Evolutionary conservation across 2,797 vertebrate species (phyloP).

Genomic region (Scolopax bukidnonensis): DNA sequence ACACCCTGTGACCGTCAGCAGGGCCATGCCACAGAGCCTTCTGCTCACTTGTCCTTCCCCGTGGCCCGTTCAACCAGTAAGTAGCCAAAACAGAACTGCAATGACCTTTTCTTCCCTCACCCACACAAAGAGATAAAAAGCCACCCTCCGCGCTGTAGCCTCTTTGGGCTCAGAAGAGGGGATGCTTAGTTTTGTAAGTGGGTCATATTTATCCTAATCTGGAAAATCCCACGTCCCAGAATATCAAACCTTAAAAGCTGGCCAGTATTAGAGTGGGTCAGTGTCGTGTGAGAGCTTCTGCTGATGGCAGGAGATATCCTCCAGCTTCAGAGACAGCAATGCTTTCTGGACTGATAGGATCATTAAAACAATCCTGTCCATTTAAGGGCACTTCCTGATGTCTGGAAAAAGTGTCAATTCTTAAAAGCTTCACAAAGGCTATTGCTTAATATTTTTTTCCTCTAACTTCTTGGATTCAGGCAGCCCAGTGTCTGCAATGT

Average conservation of each 20-base stretch:
- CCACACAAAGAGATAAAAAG: background rate
- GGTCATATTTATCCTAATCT: background rate
- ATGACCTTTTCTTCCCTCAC: background rate
- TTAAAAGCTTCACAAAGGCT: slow-evolving; percentile 2
- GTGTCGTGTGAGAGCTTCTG: background rate
- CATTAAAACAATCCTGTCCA: background rate
- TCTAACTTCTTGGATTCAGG: background rate
- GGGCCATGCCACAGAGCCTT: background rate
- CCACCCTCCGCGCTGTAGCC: background rate
- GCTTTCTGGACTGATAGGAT: background rate
- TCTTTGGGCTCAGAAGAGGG: background rate
- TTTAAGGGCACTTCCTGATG: background rate
- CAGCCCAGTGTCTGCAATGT: background rate
- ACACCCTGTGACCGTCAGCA: background rate
- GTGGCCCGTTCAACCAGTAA: accelerated
- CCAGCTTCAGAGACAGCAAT: background rate
- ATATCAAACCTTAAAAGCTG: background rate
- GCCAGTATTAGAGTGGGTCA: background rate
- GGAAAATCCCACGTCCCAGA: background rate
- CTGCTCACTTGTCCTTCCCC: background rate
- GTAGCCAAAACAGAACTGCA: background rate
- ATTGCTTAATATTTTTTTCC: background rate
- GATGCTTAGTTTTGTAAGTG: background rate
- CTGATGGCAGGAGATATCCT: slow-evolving; percentile 1
- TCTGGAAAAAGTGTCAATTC: background rate